Conservation (phyloP, 1,140 invertebrate species). For the Zaprionus nigranus region DNA sequence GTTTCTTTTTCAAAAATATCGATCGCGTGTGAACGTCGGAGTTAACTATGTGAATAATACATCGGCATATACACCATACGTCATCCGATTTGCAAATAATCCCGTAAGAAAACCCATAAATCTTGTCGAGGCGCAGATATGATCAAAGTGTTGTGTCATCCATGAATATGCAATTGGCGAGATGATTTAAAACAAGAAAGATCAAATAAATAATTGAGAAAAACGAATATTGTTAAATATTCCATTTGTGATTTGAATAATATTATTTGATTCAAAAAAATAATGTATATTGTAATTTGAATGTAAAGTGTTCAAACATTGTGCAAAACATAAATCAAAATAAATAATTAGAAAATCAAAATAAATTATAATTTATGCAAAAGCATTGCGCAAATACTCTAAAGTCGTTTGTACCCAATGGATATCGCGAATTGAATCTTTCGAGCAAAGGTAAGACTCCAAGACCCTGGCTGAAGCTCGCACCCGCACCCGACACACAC, state of each 20-base stretch:
- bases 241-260: constrained; percentile 51
- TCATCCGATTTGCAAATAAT: constrained; percentile 74
- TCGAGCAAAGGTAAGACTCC: constrained; percentile 68
- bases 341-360: constrained; percentile 35
- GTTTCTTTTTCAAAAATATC: neutral
- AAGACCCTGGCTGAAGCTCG: constrained; percentile 48
- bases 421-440: constrained; percentile 81
- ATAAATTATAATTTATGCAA: constrained; percentile 65
- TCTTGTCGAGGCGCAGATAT: constrained; percentile 50
- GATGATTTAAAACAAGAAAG: constrained; percentile 42
- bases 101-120: constrained; percentile 69
- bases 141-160: constrained; percentile 55
- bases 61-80: constrained; percentile 33
- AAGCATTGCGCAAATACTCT: constrained; percentile 41
- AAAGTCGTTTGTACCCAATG: constrained; percentile 57
- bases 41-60: constrained; percentile 16
- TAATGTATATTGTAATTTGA: neutral
- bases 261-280: constrained; percentile 1
- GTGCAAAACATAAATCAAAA: constrained; percentile 51
- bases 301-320: constrained; percentile 69
- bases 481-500: constrained; percentile 49
- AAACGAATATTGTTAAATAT: constrained; percentile 24
- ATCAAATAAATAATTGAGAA: constrained; percentile 18
- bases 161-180: constrained; percentile 68
- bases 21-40: constrained; percentile 9